Evolutionary conservation across 2,113 vertebrate species (phyloP).

Genomic region (Ranitomeya variabilis): DNA sequence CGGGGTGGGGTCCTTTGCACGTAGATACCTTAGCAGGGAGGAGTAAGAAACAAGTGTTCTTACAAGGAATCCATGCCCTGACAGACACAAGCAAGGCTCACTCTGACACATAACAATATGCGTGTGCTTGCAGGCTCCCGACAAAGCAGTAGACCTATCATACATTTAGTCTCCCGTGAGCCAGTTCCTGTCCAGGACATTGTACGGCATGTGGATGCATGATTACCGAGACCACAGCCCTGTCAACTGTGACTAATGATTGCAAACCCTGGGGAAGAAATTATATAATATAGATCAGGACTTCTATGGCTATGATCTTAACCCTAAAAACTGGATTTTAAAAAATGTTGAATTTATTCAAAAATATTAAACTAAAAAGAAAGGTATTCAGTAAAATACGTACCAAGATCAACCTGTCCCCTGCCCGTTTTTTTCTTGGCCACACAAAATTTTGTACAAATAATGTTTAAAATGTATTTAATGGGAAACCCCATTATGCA

Average conservation of each 20-base stretch:
- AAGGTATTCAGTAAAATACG: neutral
- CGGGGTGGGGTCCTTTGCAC: slow-evolving; percentile 14
- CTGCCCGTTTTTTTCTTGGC: neutral
- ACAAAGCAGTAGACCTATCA: neutral
- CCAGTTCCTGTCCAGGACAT: slow-evolving; percentile 15
- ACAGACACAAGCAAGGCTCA: slow-evolving; percentile 1
- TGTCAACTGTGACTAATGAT: neutral
- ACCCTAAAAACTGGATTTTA: neutral
- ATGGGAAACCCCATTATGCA: too few relatives aligned
- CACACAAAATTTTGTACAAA: neutral
- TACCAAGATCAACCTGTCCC: neutral
- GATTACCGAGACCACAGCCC: neutral
- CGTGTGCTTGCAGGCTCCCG: neutral
- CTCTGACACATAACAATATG: slow-evolving; percentile 17
- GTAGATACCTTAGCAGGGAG: slow-evolving; percentile 36
- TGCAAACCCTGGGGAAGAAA: neutral
- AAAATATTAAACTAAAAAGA: neutral
- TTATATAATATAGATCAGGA: neutral
- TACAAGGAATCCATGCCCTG: slow-evolving; percentile 32
- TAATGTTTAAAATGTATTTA: too few relatives aligned
- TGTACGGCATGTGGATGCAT: slow-evolving; percentile 4
- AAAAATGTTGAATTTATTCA: neutral
- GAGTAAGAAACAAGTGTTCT: slow-evolving; percentile 27
- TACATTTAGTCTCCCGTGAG: neutral
- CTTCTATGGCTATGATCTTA: neutral